These are phyloP conservation scores for Neostethus bicornis DNA, from an alignment of 2,797 vertebrate genomes.

Conservation along the genomic window DNA sequence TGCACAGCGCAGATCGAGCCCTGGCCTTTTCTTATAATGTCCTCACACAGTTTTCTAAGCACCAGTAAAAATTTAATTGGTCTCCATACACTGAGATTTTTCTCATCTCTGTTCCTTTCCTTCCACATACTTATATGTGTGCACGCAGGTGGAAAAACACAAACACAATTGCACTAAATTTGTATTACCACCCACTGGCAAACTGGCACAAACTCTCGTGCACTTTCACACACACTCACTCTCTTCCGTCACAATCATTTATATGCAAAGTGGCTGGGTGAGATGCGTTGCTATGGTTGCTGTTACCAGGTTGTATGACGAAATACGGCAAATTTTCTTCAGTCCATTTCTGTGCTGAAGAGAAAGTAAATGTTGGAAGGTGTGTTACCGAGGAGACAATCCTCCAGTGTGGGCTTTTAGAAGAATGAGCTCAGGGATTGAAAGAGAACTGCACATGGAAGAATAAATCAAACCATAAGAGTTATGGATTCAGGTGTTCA, in stretches of 20 bases:
- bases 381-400: conserved; percentile 19
- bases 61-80: conserved; percentile 62
- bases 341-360: conserved; percentile 44
- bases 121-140: conserved; percentile 16
- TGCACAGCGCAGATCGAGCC: conserved; percentile 49
- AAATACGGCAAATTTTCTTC: conserved; percentile 57
- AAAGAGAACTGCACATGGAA: background rate
- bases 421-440: background rate
- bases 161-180: conserved; percentile 36
- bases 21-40: conserved; percentile 34
- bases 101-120: conserved; percentile 19
- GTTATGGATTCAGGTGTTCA: conserved; percentile 8
- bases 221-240: conserved; percentile 62
- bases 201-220: conserved; percentile 66
- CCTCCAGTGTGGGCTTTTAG: conserved; percentile 17
- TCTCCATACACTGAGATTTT: conserved; percentile 52
- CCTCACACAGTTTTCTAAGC: conserved; percentile 62
- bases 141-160: background rate
- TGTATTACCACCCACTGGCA: conserved; percentile 64
- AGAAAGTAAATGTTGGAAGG: conserved; percentile 33
- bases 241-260: conserved; percentile 68
- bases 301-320: conserved; percentile 71
- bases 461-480: background rate
- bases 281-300: conserved; percentile 72
- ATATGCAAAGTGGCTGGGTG: conserved; percentile 70